phyloP scores from a whole-genome alignment of 2,113 vertebrate species.

The Sander lucioperca region DNA sequence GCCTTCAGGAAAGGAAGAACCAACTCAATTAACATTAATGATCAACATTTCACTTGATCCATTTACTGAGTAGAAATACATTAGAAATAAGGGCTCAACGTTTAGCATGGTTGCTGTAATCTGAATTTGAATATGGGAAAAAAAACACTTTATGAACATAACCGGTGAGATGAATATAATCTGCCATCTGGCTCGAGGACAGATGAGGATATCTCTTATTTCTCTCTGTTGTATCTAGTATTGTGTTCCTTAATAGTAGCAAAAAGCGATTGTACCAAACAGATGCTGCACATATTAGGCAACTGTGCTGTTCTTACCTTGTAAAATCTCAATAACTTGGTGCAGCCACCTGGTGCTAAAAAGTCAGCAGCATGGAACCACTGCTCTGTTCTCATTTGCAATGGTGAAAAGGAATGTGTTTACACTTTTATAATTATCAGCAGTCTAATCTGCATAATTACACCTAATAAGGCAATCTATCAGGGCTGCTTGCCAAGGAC shows the following conservation, averaged over 20 bases:
- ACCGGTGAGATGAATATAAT: slow-evolving; percentile 33
- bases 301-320: slow-evolving; percentile 62
- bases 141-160: slow-evolving; percentile 26
- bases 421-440: slow-evolving; percentile 77
- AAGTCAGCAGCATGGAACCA: slow-evolving; percentile 60
- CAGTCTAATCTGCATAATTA: slow-evolving; percentile 77
- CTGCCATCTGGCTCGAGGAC: slow-evolving; percentile 50
- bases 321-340: slow-evolving; percentile 65
- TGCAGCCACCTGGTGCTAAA: slow-evolving; percentile 72
- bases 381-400: slow-evolving; percentile 61
- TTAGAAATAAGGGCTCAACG: not conserved
- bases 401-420: slow-evolving; percentile 72
- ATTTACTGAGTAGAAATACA: slow-evolving; percentile 34
- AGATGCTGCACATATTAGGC: slow-evolving; percentile 63
- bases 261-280: slow-evolving; percentile 34
- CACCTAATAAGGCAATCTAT: slow-evolving; percentile 76
- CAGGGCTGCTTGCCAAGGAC: slow-evolving; percentile 71
- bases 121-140: slow-evolving; percentile 4
- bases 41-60: slow-evolving; percentile 22
- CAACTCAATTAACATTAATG: slow-evolving; percentile 33
- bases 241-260: slow-evolving; percentile 15
- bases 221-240: not conserved
- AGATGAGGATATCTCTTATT: slow-evolving; percentile 35
- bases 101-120: not conserved
- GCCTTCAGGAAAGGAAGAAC: slow-evolving; percentile 4